Evolutionary conservation across 2,888 invertebrate species (phyloP), one percentile per base, ranked within the genome.

Genomic region (Arge pagana): DNA sequence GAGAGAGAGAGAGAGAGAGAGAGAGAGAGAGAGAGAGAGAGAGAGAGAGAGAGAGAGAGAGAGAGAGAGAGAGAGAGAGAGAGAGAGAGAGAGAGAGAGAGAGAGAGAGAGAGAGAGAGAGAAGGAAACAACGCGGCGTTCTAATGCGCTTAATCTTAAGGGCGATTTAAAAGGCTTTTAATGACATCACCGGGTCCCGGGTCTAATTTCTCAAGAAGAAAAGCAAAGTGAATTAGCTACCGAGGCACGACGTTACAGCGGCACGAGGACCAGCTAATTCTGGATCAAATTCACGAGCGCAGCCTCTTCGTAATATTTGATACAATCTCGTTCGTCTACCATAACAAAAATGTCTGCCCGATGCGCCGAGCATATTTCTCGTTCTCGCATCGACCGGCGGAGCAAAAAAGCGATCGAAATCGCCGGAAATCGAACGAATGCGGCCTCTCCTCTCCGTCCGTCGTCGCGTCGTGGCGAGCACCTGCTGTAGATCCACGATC

Each of bases 101-200:
- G 10, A 3, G 4, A 48, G 35, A 19, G 48, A 6, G 35, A 28
- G 15, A 10, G n/a, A 21, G 2, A 1, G 15, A 31, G 13, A n/a
- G 19, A 28, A 18, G 31, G 6, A 13, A n/a, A 40, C 10, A 24
- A 19, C 65, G 3, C 15, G 13, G 13, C 11, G n/a, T 33, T 16
- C 19, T 45, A 33, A 45, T 15, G 33, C 31, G 23, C 33, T 45
- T 45, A 42, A 42, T 72, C 68, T 69, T 71, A 66, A 72, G 72
- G 72, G 73, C 67, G 71, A 70, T 74, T 74, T 74, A 74, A 76
- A 74, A 75, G 72, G 74, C 70, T 75, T 71, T 74, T 75, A 76
- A 76, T 75, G 72, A 74, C 71, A 74, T 75, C 16, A 18, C 60
- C 54, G 50, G 53, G 41, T 58, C 60, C 58, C 59, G 64, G 65